A percentile compares a stretch with the other conserved stretches of the same genome.
These are phyloP conservation scores for Epinephelus moara DNA, from an alignment of 2,113 vertebrate species.

Conservation along the genomic window DNA sequence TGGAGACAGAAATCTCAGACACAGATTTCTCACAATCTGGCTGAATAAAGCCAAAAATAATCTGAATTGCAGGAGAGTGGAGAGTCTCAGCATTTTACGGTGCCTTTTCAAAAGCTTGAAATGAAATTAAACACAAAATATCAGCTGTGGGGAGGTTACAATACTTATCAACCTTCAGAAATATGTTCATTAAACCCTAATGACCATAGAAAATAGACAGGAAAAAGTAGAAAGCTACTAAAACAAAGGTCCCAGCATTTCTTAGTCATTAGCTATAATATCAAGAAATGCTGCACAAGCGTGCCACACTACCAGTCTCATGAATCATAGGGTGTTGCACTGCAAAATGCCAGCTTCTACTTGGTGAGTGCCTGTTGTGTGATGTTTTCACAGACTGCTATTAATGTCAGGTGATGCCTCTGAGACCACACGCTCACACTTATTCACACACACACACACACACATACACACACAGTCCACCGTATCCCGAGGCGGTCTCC, in stretches of 20 bases:
- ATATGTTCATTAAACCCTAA: not conserved
- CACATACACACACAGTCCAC: constrained; percentile 53
- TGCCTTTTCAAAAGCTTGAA: not conserved
- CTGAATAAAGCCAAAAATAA: not conserved
- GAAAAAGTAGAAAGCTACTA: not conserved
- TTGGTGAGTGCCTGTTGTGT: constrained; percentile 32
- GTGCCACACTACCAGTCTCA: constrained; percentile 18
- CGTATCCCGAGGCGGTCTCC: constrained; percentile 66
- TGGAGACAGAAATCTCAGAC: not conserved
- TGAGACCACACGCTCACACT: constrained; percentile 48
- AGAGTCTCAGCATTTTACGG: not conserved
- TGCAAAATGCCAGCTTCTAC: constrained; percentile 45
- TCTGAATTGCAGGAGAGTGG: not conserved
- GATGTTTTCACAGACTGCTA: constrained; percentile 49
- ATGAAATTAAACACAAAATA: not conserved
- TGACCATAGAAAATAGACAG: not conserved
- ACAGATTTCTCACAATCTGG: constrained; percentile 3
- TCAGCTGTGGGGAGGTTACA: not conserved
- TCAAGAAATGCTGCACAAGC: not conserved
- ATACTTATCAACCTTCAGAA: not conserved
- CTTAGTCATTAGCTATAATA: not conserved
- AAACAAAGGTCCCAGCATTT: constrained; percentile 2
- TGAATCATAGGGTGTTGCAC: not conserved
- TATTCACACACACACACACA: constrained; percentile 49
- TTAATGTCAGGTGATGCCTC: constrained; percentile 66